Percentiles rank a stretch among this genome's conserved stretches.
These are phyloP conservation scores for Limnephilus marmoratus DNA, from an alignment of 2,888 invertebrate species.

Conservation along the genomic window DNA sequence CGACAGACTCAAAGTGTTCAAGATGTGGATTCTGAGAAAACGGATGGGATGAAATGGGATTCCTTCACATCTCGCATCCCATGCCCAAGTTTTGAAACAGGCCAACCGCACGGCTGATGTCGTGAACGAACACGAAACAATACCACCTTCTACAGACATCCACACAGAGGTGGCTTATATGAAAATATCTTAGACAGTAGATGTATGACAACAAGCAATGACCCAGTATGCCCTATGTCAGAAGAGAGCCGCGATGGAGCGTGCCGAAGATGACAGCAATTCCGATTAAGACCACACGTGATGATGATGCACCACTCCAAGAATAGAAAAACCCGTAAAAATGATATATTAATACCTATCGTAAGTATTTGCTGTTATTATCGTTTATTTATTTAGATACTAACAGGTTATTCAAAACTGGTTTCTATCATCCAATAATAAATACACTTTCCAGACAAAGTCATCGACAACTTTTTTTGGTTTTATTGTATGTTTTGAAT, in stretches of 20 bases:
- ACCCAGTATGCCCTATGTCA: background rate
- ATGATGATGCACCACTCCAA: background rate
- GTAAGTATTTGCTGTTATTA: background rate
- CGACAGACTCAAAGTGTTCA: background rate
- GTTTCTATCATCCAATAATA: background rate
- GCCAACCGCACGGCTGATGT: background rate
- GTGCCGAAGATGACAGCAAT: background rate
- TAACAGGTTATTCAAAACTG: background rate
- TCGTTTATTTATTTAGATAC: background rate
- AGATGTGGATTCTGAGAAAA: background rate
- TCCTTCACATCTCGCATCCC: background rate
- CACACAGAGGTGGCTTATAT: background rate
- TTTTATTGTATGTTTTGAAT: too few relatives aligned
- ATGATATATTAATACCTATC: background rate
- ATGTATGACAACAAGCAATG: background rate
- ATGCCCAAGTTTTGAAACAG: background rate
- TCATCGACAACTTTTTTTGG: too few relatives aligned
- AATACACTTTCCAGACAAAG: too few relatives aligned
- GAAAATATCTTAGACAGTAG: background rate
- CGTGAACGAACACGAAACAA: background rate
- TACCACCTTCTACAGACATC: background rate
- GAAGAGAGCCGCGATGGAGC: too few relatives aligned
- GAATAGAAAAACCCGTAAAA: background rate
- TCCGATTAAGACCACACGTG: background rate
- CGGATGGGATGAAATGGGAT: background rate